Percentiles rank a stretch among this genome's conserved stretches.
phyloP scores from a whole-genome alignment of 2,113 vertebrate species.

The Cyanoliseus patagonus region DNA sequence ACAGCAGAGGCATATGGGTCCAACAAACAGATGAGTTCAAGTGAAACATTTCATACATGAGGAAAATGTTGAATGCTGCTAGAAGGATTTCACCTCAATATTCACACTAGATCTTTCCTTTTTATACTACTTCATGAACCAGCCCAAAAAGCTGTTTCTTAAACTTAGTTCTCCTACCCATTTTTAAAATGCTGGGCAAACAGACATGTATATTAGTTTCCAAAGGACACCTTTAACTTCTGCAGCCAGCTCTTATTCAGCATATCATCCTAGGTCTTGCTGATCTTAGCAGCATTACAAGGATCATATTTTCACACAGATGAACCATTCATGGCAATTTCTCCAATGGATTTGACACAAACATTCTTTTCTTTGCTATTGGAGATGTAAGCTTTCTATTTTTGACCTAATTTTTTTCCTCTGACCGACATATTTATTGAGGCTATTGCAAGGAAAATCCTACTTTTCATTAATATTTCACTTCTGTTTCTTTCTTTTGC shows the following conservation, averaged over 20 bases:
- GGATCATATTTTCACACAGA: slow-evolving; percentile 46
- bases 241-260: slow-evolving; percentile 5
- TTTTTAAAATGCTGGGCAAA: slow-evolving; percentile 38
- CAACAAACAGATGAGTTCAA: neutral
- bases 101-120: neutral
- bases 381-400: slow-evolving; percentile 31
- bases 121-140: neutral
- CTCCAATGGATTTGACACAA: slow-evolving; percentile 28
- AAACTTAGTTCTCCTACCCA: neutral
- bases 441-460: slow-evolving; percentile 21
- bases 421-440: slow-evolving; percentile 19
- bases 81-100: neutral
- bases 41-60: neutral
- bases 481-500: neutral
- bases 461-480: slow-evolving; percentile 20
- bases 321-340: slow-evolving; percentile 34
- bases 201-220: slow-evolving; percentile 57
- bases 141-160: slow-evolving; percentile 28
- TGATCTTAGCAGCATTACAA: slow-evolving; percentile 50
- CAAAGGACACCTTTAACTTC: slow-evolving; percentile 22
- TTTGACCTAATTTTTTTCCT: slow-evolving; percentile 45
- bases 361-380: slow-evolving; percentile 54
- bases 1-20: neutral
- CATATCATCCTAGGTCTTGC: neutral
- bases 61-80: neutral